Conservation (phyloP, 2,797 vertebrate genomes). For the Fringilla coelebs region DNA sequence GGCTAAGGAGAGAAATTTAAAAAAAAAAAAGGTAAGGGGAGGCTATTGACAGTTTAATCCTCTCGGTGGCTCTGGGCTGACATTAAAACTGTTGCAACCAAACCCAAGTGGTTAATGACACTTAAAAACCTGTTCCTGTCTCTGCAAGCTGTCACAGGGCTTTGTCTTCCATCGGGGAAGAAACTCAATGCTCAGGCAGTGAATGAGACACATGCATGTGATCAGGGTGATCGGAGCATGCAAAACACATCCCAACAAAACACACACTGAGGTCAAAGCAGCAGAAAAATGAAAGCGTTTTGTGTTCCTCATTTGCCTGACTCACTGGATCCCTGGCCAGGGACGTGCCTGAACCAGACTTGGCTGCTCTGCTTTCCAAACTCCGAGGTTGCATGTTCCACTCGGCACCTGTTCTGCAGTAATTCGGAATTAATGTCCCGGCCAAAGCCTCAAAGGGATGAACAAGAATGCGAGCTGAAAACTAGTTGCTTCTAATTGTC, state of each 20-base stretch:
- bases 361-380: neutral
- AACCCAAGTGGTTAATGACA: constrained; percentile 1
- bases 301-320: neutral
- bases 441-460: neutral
- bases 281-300: constrained; percentile 45
- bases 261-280: constrained; percentile 31
- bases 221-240: constrained; percentile 31
- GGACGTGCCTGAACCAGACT: constrained; percentile 25
- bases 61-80: neutral
- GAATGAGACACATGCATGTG: constrained; percentile 34
- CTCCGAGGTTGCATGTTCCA: neutral
- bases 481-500: constrained; percentile 67
- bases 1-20: neutral
- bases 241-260: constrained; percentile 35
- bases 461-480: constrained; percentile 54
- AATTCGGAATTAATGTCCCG: neutral
- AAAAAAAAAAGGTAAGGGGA: neutral
- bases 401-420: constrained; percentile 47
- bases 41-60: constrained; percentile 14
- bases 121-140: constrained; percentile 20
- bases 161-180: neutral
- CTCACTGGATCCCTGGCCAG: neutral
- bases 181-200: neutral
- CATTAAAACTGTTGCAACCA: constrained; percentile 22
- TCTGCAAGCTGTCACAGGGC: neutral